Base-by-base conservation (phyloP, 2,888 invertebrate species). In the Acleris cristana region DNA sequence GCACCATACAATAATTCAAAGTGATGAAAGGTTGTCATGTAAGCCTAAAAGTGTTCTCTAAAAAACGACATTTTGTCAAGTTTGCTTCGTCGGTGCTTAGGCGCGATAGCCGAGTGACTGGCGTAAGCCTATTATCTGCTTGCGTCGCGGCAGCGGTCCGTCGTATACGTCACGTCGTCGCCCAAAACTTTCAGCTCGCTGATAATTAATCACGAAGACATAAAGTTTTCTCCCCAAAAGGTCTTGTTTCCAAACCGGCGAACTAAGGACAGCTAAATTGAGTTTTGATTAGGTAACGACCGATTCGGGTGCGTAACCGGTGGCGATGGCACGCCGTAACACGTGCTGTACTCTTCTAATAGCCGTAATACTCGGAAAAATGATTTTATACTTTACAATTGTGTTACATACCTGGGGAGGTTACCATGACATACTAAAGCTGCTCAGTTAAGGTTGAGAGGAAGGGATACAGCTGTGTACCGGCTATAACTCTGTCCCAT, bases 191-290 rank as follows among this genome's bases (percentile, higher is more conserved):
- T 63, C 40, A 61, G 57, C 54, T 63, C 76, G 77, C 76, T 77
- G 79, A 80, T 80, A 83, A 83, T 83, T 82, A 81, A 84, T 83
- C 76, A 81, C 75, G 73, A 72, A 72, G 76, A 75, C 82, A 79
- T 77, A 81, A 85, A 83, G 80, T 86, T 85, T 76, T 74, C 64
- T 72, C 72, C 66, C 78, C 71, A 71, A 80, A 81, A 78, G 81
- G 79, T 77, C 77, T 80, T 79, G 79, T 82, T 83, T 80, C 77
- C 73, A 71, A 79, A 78, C 78, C 74, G 74, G 77, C 76, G 70
- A 78, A 80, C 80, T 80, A 82, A 84, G 83, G 79, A 80, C 77
- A 77, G 73, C 76, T 75, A 80, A 86, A 86, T 85, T 79, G 82
- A 80, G 83, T 84, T 86, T 82, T 85, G 83, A 84, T 85, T 80